A percentile compares a stretch with the other conserved stretches of the same genome.
Conservation (phyloP, 2,888 invertebrate species). For the Amblyjoppa fuscipennis region DNA sequence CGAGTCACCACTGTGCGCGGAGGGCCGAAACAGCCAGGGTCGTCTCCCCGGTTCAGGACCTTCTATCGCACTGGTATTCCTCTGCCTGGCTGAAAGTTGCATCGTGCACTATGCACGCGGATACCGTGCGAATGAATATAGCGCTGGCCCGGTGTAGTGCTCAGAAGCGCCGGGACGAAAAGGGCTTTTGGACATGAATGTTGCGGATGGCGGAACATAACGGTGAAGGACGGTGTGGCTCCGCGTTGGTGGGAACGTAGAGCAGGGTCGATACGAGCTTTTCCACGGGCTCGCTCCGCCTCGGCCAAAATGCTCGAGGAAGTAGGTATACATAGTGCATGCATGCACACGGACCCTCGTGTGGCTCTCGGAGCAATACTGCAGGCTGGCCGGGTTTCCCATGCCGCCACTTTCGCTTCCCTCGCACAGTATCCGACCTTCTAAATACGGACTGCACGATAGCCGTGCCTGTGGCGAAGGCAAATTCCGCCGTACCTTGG, state of each 20-base stretch:
- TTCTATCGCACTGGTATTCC: not conserved
- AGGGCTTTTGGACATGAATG: slow-evolving; percentile 30
- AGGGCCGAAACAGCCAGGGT: not conserved
- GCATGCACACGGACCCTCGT: not conserved
- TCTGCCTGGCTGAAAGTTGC: not conserved
- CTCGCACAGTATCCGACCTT: not conserved
- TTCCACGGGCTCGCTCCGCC: slow-evolving; percentile 25
- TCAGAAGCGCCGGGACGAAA: slow-evolving; percentile 13
- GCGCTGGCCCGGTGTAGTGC: not conserved
- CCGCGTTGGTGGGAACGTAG: slow-evolving; percentile 12
- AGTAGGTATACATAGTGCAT: slow-evolving; percentile 13
- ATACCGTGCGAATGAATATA: slow-evolving; percentile 4
- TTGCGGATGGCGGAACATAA: slow-evolving; percentile 36
- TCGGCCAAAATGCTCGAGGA: slow-evolving; percentile 37
- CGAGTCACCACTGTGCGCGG: not conserved
- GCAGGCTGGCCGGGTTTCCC: slow-evolving; percentile 17
- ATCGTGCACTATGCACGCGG: slow-evolving; percentile 7
- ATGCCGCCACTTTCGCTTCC: slow-evolving; percentile 1
- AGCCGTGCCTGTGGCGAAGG: not conserved
- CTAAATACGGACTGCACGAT: not conserved
- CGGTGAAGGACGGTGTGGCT: slow-evolving; percentile 19
- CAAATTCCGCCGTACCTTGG: not conserved
- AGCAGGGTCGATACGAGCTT: slow-evolving; percentile 43
- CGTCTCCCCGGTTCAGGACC: not conserved
- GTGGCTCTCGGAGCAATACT: slow-evolving; percentile 24